A percentile compares a stretch with the other conserved stretches of the same genome.
Conservation (phyloP, 1,140 invertebrate genomes). For the Microplitis mediator region DNA sequence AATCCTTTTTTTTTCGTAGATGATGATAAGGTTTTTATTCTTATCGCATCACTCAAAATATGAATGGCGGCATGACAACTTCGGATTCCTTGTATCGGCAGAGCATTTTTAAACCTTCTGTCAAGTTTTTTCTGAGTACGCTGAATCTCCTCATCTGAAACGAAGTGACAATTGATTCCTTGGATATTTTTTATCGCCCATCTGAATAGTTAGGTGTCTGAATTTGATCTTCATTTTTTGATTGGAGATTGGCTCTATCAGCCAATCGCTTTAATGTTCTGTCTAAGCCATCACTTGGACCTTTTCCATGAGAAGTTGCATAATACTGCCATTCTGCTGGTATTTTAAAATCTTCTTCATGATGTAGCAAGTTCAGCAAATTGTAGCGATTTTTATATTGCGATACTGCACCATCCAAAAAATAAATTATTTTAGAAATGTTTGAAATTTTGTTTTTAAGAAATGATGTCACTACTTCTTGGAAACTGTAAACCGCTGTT, state of each 20-base stretch:
- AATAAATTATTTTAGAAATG: slow-evolving; percentile 41
- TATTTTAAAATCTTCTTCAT: background rate
- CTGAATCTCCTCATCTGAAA: background rate
- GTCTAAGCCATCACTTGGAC: slow-evolving; percentile 42
- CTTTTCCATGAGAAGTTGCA: slow-evolving; percentile 8
- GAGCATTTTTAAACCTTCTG: background rate
- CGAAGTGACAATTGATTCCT: slow-evolving; percentile 5
- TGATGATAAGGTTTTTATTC: too few species aligned
- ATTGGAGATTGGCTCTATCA: slow-evolving; percentile 35
- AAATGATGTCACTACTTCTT: too few species aligned
- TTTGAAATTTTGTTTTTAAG: slow-evolving; percentile 28
- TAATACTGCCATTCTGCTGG: background rate
- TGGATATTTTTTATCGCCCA: slow-evolving; percentile 27
- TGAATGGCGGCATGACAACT: background rate
- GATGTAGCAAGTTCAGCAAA: background rate
- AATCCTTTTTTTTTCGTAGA: too few species aligned
- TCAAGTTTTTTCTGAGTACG: background rate
- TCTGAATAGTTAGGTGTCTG: slow-evolving; percentile 22
- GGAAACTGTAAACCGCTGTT: too few species aligned
- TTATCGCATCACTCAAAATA: background rate
- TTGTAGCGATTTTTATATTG: slow-evolving; percentile 1
- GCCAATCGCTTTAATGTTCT: slow-evolving; percentile 40
- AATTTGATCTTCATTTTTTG: slow-evolving; percentile 20
- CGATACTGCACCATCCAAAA: slow-evolving; percentile 35
- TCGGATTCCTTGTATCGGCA: background rate